These are phyloP conservation scores for Yponomeuta evonymella DNA, from an alignment of 2,888 invertebrate species.

Conservation along the genomic window DNA sequence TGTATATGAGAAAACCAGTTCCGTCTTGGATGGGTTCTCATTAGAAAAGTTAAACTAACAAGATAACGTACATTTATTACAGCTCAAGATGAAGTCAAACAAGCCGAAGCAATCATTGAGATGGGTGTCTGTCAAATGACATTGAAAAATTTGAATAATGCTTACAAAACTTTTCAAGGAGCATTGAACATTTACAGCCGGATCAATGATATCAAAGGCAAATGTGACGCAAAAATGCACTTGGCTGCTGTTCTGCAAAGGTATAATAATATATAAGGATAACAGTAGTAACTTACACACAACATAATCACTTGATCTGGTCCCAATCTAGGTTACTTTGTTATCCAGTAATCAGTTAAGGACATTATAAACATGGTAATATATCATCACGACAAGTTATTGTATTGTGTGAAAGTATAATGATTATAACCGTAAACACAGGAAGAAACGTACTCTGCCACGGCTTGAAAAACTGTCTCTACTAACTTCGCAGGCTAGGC, in stretches of 20 bases:
- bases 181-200: slow-evolving; percentile 58
- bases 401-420: too few relatives aligned
- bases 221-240: slow-evolving; percentile 72
- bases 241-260: slow-evolving; percentile 72
- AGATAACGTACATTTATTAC: slow-evolving; percentile 20
- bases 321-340: too few relatives aligned
- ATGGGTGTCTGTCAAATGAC: slow-evolving; percentile 71
- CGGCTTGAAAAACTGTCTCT: too few relatives aligned
- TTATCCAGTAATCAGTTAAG: too few relatives aligned
- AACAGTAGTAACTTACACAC: too few relatives aligned
- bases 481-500: slow-evolving; percentile 39
- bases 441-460: too few relatives aligned
- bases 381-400: too few relatives aligned
- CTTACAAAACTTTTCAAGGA: slow-evolving; percentile 65
- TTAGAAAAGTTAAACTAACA: background rate
- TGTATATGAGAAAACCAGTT: too few relatives aligned
- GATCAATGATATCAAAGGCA: slow-evolving; percentile 51
- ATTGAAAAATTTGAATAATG: slow-evolving; percentile 63
- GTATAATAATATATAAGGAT: slow-evolving; percentile 31
- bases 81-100: slow-evolving; percentile 62
- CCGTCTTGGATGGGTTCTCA: background rate
- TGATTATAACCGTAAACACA: too few relatives aligned
- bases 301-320: too few relatives aligned
- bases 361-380: too few relatives aligned
- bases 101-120: slow-evolving; percentile 69